Evolutionary conservation across 1,140 invertebrate genomes (phyloP), one percentile per base, ranked within the genome.

Genomic region (Heliothis virescens): DNA sequence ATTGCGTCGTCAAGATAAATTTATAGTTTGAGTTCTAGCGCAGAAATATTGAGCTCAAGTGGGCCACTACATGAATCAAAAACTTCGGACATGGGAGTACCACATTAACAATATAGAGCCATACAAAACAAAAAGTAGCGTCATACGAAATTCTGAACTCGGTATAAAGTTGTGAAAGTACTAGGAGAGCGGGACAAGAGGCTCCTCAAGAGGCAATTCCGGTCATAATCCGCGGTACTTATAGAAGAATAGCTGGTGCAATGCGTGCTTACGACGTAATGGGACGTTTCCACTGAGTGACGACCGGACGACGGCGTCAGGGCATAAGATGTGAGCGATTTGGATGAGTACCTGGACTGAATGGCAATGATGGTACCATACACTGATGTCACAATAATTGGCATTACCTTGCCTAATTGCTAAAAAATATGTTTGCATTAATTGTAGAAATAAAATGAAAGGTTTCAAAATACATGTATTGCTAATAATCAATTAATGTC

Each of bases 211-310:
- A 85, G 87, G 88, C 88, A 88, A 92, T 92, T 93, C 84, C 87
- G 85, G 82, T 90, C 86, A 85, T 90, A 91, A 89, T 86, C 85
- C 83, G 80, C 83, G 86, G 86, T 87, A 88, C 90, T 93, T 88
- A 83, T 84, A 79, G 83, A 91, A 90, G 91, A 93, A 92, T 92
- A 85, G 88, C 85, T 82, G 80, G 87, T 89, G 87, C 83, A 87
- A 89, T 86, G 91, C 90, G 90, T 93, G 91, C 86, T 81, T 83
- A 83, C 85, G 92, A 94, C 92, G 79, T 94, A 94, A 94, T 94
- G 86, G 91, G 85, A 82, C 86, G 88, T 91, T 94, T 92, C 91
- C 89, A 92, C 89, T 93, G 90, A 92, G 80, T 90, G 92, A 94
- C 90, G 90, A 87, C 88, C 92, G 88, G 89, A 91, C 87, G 88